phyloP scores from a whole-genome alignment of 2,113 vertebrate genomes.

The Montifringilla adamsi region DNA sequence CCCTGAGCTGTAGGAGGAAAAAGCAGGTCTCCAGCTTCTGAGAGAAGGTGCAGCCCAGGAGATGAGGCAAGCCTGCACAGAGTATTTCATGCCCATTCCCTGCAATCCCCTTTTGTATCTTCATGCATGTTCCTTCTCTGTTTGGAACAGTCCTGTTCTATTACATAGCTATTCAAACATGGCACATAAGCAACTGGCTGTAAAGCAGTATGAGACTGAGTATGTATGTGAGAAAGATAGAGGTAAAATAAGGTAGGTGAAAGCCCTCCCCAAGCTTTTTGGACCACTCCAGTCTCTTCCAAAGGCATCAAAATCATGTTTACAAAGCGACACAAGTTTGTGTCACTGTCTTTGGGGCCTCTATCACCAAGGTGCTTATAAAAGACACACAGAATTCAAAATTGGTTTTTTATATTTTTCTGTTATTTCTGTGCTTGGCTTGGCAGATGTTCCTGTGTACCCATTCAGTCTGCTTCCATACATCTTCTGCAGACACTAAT shows the following conservation, averaged over 20 bases:
- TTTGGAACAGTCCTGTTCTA: not conserved
- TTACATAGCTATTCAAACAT: not conserved
- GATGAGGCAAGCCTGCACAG: not conserved
- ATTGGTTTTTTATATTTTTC: not conserved
- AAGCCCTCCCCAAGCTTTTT: not conserved
- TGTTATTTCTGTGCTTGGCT: not conserved
- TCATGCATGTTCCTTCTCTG: not conserved
- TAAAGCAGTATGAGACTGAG: not conserved
- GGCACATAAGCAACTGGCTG: not conserved
- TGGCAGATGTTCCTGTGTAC: not conserved
- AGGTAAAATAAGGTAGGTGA: not conserved
- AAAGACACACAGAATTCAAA: not conserved
- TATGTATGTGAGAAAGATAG: not conserved
- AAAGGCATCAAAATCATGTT: not conserved
- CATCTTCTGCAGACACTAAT: not conserved
- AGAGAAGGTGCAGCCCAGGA: not conserved
- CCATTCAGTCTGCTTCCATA: not conserved
- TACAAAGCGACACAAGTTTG: not conserved
- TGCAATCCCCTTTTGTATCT: not conserved
- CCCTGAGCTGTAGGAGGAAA: not conserved
- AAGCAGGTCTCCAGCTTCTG: not conserved
- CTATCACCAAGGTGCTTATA: not conserved
- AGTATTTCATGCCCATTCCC: not conserved
- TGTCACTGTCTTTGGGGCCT: not conserved
- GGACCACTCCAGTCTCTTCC: not conserved